Base-by-base conservation (phyloP, 1,140 invertebrate species). In the Octopus sinensis region DNA sequence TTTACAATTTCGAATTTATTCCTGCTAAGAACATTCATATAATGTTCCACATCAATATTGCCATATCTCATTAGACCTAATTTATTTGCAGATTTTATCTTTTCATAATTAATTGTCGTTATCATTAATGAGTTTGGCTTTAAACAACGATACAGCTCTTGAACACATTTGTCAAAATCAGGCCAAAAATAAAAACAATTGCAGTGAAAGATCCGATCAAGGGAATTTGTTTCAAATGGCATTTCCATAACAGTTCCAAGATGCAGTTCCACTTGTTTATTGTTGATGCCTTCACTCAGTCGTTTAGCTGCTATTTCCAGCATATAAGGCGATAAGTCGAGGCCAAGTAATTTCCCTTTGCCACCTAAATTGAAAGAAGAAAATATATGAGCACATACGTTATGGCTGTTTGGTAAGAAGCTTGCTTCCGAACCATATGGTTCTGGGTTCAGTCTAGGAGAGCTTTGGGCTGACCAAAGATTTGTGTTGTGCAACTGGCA, bases 171-270 rank as follows among this genome's bases (percentile, higher is more conserved):
- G 10, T 76, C 43, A 76, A 84, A 62, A 53, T 82, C 82, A 23
- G 82, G 83, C 87, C 87, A 88, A 78, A 88, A 88, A 80, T 87
- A 86, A n/a, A n/a, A n/a, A n/a, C n/a, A n/a, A n/a, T n/a, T n/a
- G n/a, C n/a, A n/a, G n/a, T n/a, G n/a, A n/a, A 83, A 85, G 9
- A 87, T 83, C 10, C 85, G 78, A 62, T 88, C 83, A 81, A 88
- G 85, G 4, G 76, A 83, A 81, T 87, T 81, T 7, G 80, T 79
- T 76, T 85, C 80, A 73, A 83, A 85, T 6, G 86, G 86, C 23
- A 87, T 81, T 51, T 83, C 51, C 6, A n/a, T 73, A 2, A 85
- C 86, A 81, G 68, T 80, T 9, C 79, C 84, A 53, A 83, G 30
- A 5, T 62, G 77, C 54, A 88, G 82, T 12, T 84, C n/a, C 1